These are phyloP conservation scores for Megaceryle torquata DNA, from an alignment of 2,113 vertebrate genomes.

Conservation along the genomic window DNA sequence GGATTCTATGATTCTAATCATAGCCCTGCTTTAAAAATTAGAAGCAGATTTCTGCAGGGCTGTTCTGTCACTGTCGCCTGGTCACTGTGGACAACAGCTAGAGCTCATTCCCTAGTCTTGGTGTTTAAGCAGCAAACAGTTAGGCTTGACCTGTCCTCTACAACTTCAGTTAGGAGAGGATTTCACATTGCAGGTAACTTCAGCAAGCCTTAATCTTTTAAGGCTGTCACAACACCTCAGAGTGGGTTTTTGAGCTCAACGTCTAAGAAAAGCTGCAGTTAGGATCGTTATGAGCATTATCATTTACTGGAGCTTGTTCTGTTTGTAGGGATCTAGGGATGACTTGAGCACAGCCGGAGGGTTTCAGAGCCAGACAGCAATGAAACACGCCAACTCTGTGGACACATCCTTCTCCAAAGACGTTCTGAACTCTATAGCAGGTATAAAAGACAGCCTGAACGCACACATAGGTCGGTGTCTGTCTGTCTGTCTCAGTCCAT, in stretches of 20 bases:
- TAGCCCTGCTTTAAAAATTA: neutral
- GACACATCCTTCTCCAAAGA: conserved; percentile 98
- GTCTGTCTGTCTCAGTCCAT: conserved; percentile 18
- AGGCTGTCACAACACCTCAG: neutral
- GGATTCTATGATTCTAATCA: no score
- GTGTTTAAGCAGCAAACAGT: neutral
- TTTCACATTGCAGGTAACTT: neutral
- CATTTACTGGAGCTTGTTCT: neutral
- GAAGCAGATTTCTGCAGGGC: neutral
- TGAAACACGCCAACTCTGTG: conserved; percentile 89
- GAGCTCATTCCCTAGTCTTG: neutral
- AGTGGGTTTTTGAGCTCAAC: neutral
- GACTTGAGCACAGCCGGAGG: conserved; percentile 88
- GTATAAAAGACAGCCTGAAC: conserved; percentile 66
- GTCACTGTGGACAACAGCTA: neutral
- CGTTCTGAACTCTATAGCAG: conserved; percentile 98
- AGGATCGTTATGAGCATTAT: neutral
- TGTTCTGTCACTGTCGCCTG: neutral
- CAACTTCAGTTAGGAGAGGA: neutral
- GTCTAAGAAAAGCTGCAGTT: neutral
- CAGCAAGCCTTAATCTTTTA: neutral
- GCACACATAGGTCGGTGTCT: neutral
- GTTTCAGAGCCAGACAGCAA: conserved; percentile 77
- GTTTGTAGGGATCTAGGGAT: conserved; percentile 89
- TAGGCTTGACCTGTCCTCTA: neutral